Conservation (phyloP, 2,797 vertebrate species). For the Esox lucius region DNA sequence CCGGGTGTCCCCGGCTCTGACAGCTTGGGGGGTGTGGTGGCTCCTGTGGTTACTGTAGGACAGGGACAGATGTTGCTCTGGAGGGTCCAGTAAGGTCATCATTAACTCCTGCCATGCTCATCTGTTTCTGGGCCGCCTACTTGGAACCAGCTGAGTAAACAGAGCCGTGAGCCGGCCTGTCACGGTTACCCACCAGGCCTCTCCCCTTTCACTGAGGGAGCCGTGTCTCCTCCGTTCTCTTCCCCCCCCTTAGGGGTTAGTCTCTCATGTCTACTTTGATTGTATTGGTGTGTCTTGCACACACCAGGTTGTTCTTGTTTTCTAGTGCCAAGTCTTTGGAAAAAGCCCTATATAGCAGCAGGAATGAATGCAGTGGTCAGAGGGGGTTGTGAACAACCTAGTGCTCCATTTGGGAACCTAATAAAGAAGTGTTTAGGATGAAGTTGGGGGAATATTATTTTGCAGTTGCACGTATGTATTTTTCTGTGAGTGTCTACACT, state of each 20-base stretch:
- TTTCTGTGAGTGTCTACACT: background rate
- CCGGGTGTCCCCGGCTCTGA: constrained; percentile 7
- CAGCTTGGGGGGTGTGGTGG: background rate
- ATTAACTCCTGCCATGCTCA: constrained; percentile 13
- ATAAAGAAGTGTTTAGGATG: constrained; percentile 11
- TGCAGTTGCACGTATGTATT: constrained; percentile 33
- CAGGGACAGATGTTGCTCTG: background rate
- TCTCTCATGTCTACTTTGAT: constrained; percentile 13
- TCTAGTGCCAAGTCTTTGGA: constrained; percentile 61
- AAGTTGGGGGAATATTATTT: background rate
- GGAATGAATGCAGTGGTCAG: background rate
- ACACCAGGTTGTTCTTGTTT: background rate
- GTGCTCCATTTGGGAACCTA: background rate
- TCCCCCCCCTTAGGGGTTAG: constrained; percentile 16
- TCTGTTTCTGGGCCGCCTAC: background rate
- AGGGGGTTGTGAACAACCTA: background rate
- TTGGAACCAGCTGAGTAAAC: background rate
- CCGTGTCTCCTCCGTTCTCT: background rate
- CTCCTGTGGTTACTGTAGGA: background rate
- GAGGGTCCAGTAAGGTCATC: background rate
- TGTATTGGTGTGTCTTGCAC: constrained; percentile 17
- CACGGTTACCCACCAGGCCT: background rate
- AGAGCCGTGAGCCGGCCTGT: background rate
- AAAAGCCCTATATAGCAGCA: constrained; percentile 17
- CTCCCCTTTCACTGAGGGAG: background rate